phyloP scores from a whole-genome alignment of 1,140 invertebrate genomes.

The Amphibalanus amphitrite region DNA sequence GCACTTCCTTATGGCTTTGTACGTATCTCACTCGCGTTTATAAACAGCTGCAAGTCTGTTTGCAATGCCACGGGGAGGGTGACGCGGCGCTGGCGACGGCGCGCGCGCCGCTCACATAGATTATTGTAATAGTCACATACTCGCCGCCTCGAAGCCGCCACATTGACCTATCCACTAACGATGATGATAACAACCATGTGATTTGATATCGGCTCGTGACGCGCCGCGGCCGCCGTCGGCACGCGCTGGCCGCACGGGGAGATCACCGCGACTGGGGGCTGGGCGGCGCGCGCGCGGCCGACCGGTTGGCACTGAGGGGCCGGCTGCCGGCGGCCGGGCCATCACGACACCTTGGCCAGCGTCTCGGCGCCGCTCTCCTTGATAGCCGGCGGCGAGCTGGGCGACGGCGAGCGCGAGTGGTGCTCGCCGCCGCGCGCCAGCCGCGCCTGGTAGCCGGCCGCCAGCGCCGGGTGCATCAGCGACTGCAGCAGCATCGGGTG shows the following conservation, averaged over 20 bases:
- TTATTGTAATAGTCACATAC: not conserved
- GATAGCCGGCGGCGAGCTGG: not conserved
- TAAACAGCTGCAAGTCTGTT: not conserved
- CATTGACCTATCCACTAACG: not conserved
- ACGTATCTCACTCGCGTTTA: not conserved
- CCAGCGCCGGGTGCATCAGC: conserved; percentile 1
- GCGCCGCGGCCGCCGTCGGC: no score
- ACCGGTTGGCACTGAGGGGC: not conserved
- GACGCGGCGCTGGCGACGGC: no score
- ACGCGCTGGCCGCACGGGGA: not conserved
- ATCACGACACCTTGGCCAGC: not conserved
- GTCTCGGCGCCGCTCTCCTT: not conserved
- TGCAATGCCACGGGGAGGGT: not conserved
- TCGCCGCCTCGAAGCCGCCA: not conserved
- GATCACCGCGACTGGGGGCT: not conserved
- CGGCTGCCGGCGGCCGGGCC: no score
- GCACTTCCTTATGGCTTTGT: not conserved
- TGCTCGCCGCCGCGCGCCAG: not conserved
- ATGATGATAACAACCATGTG: conserved; percentile 1
- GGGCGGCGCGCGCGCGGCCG: no score
- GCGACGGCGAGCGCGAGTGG: not conserved
- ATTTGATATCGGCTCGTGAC: not conserved
- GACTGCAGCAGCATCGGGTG: not conserved
- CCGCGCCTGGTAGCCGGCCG: not conserved
- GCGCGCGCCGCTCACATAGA: not conserved